These are phyloP conservation scores for Prosopocoilus inquinatus DNA, from an alignment of 2,888 invertebrate genomes.

Conservation along the genomic window DNA sequence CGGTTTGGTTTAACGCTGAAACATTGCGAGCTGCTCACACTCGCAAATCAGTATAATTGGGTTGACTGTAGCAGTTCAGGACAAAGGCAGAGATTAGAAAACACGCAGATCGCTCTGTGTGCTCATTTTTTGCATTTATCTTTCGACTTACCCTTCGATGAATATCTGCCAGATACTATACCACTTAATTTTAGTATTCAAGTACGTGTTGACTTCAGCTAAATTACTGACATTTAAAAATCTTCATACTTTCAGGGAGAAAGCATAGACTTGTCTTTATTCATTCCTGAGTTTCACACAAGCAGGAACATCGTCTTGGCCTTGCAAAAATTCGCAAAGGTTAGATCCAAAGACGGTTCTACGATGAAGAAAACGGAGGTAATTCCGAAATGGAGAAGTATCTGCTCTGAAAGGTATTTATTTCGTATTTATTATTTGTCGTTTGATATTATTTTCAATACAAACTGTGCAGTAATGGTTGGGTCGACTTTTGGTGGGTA, in stretches of 20 bases:
- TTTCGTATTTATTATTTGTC: not conserved
- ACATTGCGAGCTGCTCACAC: conserved; percentile 91
- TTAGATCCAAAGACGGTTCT: conserved; percentile 72
- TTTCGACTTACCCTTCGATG: conserved; percentile 90
- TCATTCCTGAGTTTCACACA: conserved; percentile 89
- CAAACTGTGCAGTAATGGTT: conserved; percentile 59
- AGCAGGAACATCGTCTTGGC: conserved; percentile 79
- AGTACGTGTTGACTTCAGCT: conserved; percentile 42
- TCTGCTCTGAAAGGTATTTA: conserved; percentile 63
- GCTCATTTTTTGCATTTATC: conserved; percentile 92
- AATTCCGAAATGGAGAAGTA: conserved; percentile 75
- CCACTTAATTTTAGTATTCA: conserved; percentile 91
- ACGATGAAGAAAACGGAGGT: conserved; percentile 55
- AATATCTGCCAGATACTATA: conserved; percentile 88
- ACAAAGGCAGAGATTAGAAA: conserved; percentile 65
- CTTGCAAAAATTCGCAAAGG: conserved; percentile 83
- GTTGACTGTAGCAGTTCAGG: conserved; percentile 96
- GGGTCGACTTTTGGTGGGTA: conserved; percentile 97
- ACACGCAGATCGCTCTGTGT: conserved; percentile 90
- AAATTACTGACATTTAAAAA: conserved; percentile 3
- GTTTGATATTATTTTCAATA: not conserved
- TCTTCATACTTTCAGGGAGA: conserved; percentile 62
- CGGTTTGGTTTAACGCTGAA: conserved; percentile 86
- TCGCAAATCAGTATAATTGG: conserved; percentile 98
- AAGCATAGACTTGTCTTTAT: conserved; percentile 85